Base-by-base conservation (phyloP, 2,888 invertebrate species). In the Argyresthia albistria region DNA sequence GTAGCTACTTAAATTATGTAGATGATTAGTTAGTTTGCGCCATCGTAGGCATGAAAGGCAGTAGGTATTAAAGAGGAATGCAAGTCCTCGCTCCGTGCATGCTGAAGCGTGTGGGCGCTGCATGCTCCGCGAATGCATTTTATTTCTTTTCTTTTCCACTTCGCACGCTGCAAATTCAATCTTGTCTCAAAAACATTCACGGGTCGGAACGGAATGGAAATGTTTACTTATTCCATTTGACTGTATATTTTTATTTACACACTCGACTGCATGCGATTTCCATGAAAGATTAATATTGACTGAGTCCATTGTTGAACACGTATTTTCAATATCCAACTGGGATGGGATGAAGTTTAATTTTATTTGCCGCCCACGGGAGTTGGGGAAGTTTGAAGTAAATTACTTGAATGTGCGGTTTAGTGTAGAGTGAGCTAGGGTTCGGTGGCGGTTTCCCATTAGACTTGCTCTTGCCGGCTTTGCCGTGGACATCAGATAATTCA, bases 81-180 rank as follows among this genome's bases (percentile, higher is more conserved):
- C 63, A 67, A 68, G 65, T 60, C 25, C 25, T 59, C 59, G 60
- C 65, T 56, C 25, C 62, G 59, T 62, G 47, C 37, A 12, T 53
- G 43, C 12, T 45, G 36, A 39, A 65, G 73, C 63, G 73, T 70
- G 76, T 73, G 69, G 66, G 73, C 65, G 69, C 63, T 60, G 55
- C 35, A 57, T 61, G 25, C 25, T 25, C 25, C 50, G 57, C 59
- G 59, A 61, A 58, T 63, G 50, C 49, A 60, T 60, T 47, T 8
- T 14, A 11, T 45, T 46, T 10, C 47, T 50, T 15, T 62, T 67
- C 62, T 65, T 58, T 62, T 63, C 70, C 64, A 56, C 50, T 53
- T 53, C 46, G 64, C 63, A 64, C 67, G 74, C 14, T 72, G 69
- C 67, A 74, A 76, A 76, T 73, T 69, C 66, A 70, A 74, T 73